Conservation (phyloP, 2,888 invertebrate species). For the Agelastica alni region DNA sequence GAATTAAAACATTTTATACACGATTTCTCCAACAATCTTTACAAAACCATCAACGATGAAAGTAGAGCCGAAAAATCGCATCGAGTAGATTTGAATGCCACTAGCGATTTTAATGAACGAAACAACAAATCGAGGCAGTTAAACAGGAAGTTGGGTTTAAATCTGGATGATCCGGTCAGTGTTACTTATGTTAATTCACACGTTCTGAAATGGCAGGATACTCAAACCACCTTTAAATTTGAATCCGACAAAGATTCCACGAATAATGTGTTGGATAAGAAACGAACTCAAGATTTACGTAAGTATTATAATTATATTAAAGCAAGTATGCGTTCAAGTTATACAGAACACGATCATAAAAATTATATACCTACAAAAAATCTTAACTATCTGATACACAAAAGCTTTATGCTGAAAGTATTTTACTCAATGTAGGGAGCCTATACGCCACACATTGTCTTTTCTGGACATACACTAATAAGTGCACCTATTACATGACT, state of each 20-base stretch:
- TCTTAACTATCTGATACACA: constrained; percentile 6
- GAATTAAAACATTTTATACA: constrained; percentile 23
- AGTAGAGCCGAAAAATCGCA: not conserved
- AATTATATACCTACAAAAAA: too few species aligned
- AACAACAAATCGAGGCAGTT: not conserved
- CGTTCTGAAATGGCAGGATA: constrained; percentile 44
- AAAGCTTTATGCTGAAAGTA: too few species aligned
- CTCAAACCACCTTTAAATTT: constrained; percentile 37
- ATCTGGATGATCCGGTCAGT: constrained; percentile 29
- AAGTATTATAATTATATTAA: too few species aligned
- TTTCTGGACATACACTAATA: too few species aligned
- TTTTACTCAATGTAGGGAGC: too few species aligned
- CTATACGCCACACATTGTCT: too few species aligned
- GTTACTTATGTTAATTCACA: constrained; percentile 48
- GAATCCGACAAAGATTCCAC: constrained; percentile 34
- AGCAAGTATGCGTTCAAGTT: too few species aligned
- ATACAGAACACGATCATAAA: too few species aligned
- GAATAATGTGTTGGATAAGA: constrained; percentile 13
- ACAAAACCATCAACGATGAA: constrained; percentile 23
- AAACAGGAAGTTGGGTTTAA: not conserved
- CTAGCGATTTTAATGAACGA: not conserved
- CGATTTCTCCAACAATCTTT: constrained; percentile 21
- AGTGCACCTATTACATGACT: too few species aligned
- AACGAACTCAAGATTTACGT: constrained; percentile 18
- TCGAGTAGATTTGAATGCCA: not conserved